phyloP scores from a whole-genome alignment of 2,888 invertebrate genomes.

The Archaeoteleia sp. region DNA sequence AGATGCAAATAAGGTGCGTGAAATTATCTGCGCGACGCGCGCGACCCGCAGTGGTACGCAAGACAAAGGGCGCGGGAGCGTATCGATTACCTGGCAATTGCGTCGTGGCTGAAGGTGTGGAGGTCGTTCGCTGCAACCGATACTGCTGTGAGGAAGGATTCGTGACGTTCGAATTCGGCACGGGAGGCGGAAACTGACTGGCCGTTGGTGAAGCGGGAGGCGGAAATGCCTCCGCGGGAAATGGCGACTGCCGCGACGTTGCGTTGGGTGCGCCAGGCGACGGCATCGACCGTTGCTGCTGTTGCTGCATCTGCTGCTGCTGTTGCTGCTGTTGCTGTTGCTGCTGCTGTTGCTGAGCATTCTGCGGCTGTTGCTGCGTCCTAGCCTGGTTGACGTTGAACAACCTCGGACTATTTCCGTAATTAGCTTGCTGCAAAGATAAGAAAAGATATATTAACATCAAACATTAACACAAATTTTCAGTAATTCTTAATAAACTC shows the following conservation, averaged over 20 bases:
- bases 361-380: conserved; percentile 75
- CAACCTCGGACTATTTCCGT: conserved; percentile 71
- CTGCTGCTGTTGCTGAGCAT: conserved; percentile 73
- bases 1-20: no score
- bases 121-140: conserved; percentile 79
- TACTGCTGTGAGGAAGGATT: conserved; percentile 75
- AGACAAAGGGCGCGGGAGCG: not conserved
- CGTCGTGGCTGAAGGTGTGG: conserved; percentile 77
- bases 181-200: conserved; percentile 72
- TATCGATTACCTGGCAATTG: conserved; percentile 78
- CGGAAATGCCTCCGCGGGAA: conserved; percentile 76
- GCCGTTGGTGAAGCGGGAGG: conserved; percentile 77
- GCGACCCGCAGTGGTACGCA: no score
- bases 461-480: no score
- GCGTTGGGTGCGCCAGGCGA: conserved; percentile 74
- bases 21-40: no score
- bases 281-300: conserved; percentile 91
- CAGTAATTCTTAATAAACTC: no score
- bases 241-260: conserved; percentile 78
- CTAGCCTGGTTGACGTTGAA: conserved; percentile 75
- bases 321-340: conserved; percentile 75
- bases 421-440: conserved; percentile 63
- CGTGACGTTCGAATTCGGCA: conserved; percentile 70
- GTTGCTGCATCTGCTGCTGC: conserved; percentile 78
- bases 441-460: conserved; percentile 9